These are phyloP conservation scores for Boulengeromyrus knoepffleri DNA, from an alignment of 2,113 vertebrate species.

Conservation along the genomic window DNA sequence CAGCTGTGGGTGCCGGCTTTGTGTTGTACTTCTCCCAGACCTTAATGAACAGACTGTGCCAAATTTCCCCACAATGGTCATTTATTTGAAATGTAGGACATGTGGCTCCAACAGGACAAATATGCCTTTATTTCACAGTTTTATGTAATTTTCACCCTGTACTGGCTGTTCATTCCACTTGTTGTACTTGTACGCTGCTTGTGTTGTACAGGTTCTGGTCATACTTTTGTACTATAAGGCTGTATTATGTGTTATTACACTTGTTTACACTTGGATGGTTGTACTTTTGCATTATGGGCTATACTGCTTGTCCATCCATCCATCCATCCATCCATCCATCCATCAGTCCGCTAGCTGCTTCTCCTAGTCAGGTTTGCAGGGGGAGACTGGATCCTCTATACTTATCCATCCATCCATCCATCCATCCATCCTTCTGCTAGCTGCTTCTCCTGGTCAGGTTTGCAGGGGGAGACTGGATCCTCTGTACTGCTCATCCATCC, in stretches of 20 bases:
- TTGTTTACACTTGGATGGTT: too few species aligned
- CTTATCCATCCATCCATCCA: background rate
- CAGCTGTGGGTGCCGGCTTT: background rate
- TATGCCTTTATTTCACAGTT: background rate
- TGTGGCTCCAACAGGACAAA: background rate
- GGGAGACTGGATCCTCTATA: too few species aligned
- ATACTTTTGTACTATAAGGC: background rate
- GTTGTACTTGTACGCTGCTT: background rate
- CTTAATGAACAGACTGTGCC: background rate
- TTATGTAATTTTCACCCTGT: background rate
- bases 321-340: too few species aligned
- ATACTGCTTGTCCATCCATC: background rate
- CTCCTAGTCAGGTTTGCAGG: background rate
- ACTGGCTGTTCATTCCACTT: background rate
- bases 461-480: background rate
- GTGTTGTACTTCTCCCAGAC: background rate
- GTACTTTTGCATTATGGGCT: background rate
- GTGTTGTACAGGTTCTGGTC: background rate
- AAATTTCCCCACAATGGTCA: background rate
- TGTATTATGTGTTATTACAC: background rate
- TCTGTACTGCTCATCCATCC: background rate
- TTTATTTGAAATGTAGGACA: background rate
- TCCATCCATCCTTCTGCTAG: background rate
- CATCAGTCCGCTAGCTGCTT: background rate
- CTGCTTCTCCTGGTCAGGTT: background rate